Evolutionary conservation across 2,113 vertebrate species (phyloP).

Genomic region (Heterotilapia buettikoferi): DNA sequence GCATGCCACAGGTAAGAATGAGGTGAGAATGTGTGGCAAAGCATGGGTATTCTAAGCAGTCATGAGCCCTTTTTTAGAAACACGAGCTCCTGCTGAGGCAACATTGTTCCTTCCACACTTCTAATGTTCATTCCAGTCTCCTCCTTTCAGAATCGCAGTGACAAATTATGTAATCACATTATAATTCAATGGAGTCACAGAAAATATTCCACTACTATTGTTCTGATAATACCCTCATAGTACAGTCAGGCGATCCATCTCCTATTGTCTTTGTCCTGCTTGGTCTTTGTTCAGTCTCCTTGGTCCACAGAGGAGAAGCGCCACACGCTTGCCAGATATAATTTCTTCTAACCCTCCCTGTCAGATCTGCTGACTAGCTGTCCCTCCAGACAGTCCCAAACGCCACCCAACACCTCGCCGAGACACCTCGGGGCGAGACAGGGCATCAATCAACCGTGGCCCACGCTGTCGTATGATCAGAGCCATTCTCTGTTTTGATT

Average conservation of each 20-base stretch:
- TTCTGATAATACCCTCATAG: constrained; percentile 23
- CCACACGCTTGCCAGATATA: constrained; percentile 2
- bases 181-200: constrained; percentile 39
- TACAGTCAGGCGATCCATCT: neutral
- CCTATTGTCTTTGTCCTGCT: neutral
- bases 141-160: constrained; percentile 24
- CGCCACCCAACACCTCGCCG: neutral
- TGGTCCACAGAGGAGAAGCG: neutral
- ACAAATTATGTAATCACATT: constrained; percentile 58
- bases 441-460: constrained; percentile 11
- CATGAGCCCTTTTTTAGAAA: constrained; percentile 37
- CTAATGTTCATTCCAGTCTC: constrained; percentile 28
- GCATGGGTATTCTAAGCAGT: neutral
- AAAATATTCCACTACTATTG: constrained; percentile 24
- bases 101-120: constrained; percentile 21
- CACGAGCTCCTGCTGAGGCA: constrained; percentile 4
- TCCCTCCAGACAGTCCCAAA: neutral
- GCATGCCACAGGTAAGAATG: neutral
- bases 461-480: neutral
- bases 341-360: neutral
- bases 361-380: constrained; percentile 10
- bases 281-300: neutral
- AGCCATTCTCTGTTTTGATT: constrained; percentile 13
- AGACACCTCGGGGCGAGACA: neutral
- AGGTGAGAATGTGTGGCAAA: neutral